phyloP scores from a whole-genome alignment of 2,797 vertebrate species.

The Fringilla coelebs region DNA sequence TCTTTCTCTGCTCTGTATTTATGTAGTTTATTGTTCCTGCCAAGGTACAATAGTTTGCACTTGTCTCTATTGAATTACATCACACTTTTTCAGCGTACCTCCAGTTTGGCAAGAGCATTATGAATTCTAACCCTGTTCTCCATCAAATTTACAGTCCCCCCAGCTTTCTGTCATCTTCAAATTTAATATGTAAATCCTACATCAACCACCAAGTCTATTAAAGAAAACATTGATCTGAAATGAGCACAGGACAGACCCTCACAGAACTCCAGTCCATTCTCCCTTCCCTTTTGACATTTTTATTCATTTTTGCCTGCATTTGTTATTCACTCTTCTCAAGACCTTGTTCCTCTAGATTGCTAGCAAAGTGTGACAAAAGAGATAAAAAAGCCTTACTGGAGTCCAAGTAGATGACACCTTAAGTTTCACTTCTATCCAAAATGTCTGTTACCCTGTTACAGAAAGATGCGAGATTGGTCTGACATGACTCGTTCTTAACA shows the following conservation, averaged over 20 bases:
- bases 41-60: slow-evolving; percentile 11
- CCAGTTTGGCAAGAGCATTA: not conserved
- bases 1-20: slow-evolving; percentile 35
- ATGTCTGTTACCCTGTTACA: not conserved
- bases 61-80: slow-evolving; percentile 36
- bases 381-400: not conserved
- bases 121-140: slow-evolving; percentile 4
- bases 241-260: not conserved
- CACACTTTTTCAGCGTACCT: not conserved
- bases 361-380: not conserved
- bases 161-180: slow-evolving; percentile 15
- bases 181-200: slow-evolving; percentile 18
- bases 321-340: not conserved
- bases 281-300: not conserved
- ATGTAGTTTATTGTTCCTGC: slow-evolving; percentile 15
- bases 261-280: not conserved
- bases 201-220: not conserved
- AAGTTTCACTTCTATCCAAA: not conserved
- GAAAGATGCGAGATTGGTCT: not conserved
- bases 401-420: not conserved
- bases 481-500: not conserved
- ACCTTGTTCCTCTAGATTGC: not conserved
- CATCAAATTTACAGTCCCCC: not conserved
- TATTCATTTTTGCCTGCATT: not conserved
- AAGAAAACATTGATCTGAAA: slow-evolving; percentile 12